Evolutionary conservation across 2,888 invertebrate genomes (phyloP).

Genomic region (Nebria salina): DNA sequence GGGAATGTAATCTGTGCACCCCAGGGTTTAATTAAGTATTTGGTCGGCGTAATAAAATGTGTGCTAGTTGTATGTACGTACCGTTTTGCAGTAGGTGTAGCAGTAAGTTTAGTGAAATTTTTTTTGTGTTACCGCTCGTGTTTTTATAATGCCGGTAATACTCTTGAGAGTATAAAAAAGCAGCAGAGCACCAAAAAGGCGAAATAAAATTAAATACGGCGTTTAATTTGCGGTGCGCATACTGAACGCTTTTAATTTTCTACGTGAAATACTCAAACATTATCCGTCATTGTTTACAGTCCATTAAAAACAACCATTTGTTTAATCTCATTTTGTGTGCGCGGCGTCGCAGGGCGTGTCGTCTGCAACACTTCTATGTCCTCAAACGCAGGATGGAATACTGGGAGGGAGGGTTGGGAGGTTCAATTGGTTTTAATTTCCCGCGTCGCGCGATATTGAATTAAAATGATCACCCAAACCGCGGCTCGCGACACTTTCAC

Average conservation of each 20-base stretch:
- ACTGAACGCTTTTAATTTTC: slow-evolving; percentile 45
- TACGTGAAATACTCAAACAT: slow-evolving; percentile 44
- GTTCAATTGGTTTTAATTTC: slow-evolving; percentile 42
- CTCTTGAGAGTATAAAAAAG: background rate
- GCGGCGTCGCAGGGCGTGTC: background rate
- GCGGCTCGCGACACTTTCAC: background rate
- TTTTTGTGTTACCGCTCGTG: too few relatives aligned
- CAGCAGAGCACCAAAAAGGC: background rate
- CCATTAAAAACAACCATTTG: slow-evolving; percentile 43
- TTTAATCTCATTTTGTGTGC: slow-evolving; percentile 43
- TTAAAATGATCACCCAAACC: slow-evolving; percentile 35
- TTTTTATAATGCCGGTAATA: background rate
- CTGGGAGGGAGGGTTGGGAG: background rate
- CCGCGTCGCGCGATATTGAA: slow-evolving; percentile 38
- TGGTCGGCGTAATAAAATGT: too few relatives aligned
- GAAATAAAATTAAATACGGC: slow-evolving; percentile 13
- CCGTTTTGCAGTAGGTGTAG: too few relatives aligned
- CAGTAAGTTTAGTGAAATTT: too few relatives aligned
- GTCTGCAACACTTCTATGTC: background rate
- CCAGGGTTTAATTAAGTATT: too few relatives aligned
- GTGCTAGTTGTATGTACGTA: too few relatives aligned
- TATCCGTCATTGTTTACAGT: slow-evolving; percentile 46
- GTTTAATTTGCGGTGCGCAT: slow-evolving; percentile 41
- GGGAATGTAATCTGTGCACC: too few relatives aligned
- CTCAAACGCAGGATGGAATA: background rate